Conservation (phyloP, 2,113 vertebrate genomes). For the Tragelaphus scriptus region DNA sequence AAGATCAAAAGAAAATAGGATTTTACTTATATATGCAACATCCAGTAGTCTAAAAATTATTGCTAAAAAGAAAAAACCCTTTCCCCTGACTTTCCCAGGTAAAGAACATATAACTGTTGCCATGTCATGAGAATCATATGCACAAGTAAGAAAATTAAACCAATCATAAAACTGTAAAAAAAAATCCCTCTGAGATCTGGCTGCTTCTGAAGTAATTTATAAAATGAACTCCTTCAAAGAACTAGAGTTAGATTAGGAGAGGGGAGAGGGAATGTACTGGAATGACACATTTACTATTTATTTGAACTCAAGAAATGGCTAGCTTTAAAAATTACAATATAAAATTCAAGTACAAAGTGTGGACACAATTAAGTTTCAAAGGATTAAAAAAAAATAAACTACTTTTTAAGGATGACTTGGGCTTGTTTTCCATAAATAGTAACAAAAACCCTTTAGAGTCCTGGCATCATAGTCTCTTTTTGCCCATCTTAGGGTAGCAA, state of each 20-base stretch:
- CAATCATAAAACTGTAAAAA: background rate
- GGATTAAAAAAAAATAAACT: background rate
- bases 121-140: background rate
- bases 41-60: background rate
- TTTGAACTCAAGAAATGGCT: background rate
- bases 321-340: background rate
- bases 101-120: background rate
- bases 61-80: background rate
- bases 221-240: background rate
- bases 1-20: background rate
- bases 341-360: background rate
- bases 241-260: background rate
- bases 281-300: background rate
- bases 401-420: background rate
- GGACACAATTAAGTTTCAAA: background rate
- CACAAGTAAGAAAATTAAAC: slow-evolving; percentile 10
- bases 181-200: background rate
- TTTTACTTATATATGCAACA: background rate
- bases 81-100: background rate
- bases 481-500: background rate
- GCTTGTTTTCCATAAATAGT: background rate
- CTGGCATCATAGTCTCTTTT: background rate
- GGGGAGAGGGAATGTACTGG: background rate
- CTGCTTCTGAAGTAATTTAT: background rate
- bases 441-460: background rate